Evolutionary conservation across 2,797 vertebrate genomes (phyloP).

Genomic region (Meda fulgida): DNA sequence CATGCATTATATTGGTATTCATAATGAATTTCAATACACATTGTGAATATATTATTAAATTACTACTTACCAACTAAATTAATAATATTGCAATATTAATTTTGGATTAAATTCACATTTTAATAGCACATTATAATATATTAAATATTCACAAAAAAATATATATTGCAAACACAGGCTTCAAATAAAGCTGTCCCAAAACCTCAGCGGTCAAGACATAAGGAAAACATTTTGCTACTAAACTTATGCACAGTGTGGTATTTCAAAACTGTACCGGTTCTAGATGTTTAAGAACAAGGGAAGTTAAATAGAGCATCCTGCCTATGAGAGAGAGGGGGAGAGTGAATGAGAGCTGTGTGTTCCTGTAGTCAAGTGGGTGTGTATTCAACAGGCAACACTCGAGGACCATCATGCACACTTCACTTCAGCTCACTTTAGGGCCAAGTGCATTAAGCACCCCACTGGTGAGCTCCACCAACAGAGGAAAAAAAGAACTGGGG

Average conservation of each 20-base stretch:
- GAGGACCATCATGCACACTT: slow-evolving; percentile 63
- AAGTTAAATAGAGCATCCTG: slow-evolving; percentile 17
- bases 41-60: background rate
- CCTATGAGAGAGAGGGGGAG: background rate
- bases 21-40: background rate
- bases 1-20: background rate
- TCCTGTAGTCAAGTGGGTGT: slow-evolving; percentile 55
- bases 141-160: slow-evolving; percentile 1
- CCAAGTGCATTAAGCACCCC: slow-evolving; percentile 61
- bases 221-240: slow-evolving; percentile 19
- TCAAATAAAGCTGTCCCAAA: slow-evolving; percentile 1
- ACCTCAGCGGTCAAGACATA: background rate
- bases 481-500: slow-evolving; percentile 59
- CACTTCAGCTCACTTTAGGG: slow-evolving; percentile 61
- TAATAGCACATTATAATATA: background rate
- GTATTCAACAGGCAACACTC: slow-evolving; percentile 62
- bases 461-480: slow-evolving; percentile 28
- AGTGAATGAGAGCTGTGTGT: slow-evolving; percentile 10
- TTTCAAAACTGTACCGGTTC: slow-evolving; percentile 9
- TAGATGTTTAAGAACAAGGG: slow-evolving; percentile 5
- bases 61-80: too few relatives aligned
- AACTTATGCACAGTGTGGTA: slow-evolving; percentile 12
- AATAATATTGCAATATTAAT: background rate
- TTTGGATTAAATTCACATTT: background rate
- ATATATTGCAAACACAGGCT: slow-evolving; percentile 1